Percentiles rank a stretch among this genome's conserved stretches.
Conservation (phyloP, 2,113 vertebrate species). For the human (Homo sapiens) region GRCh38 chr7:91346501-91347000, state of each 20-base stretch:
- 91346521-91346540: slow-evolving; percentile 67
- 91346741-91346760: slow-evolving; percentile 64
- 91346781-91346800: slow-evolving; percentile 87
- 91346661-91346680: slow-evolving; percentile 70
- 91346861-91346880: slow-evolving; percentile 87
- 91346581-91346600: slow-evolving; percentile 60
- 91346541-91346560: slow-evolving; percentile 69
- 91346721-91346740: neutral
- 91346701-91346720: neutral
- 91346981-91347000: slow-evolving; percentile 83
- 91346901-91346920: slow-evolving; percentile 91
- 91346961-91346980: slow-evolving; percentile 84
- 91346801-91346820: slow-evolving; percentile 83
- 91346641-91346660: slow-evolving; percentile 68
- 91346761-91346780: slow-evolving; percentile 77
- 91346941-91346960: slow-evolving; percentile 85
- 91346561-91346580: slow-evolving; percentile 78
- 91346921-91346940: slow-evolving; percentile 87
- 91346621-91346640: slow-evolving; percentile 54
- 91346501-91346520: slow-evolving; percentile 65
- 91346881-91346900: slow-evolving; percentile 89
- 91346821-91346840: slow-evolving; percentile 86
- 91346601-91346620: slow-evolving; percentile 56
- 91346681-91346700: slow-evolving; percentile 67
- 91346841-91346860: slow-evolving; percentile 90